Evolutionary conservation across 2,888 invertebrate species (phyloP).

Genomic region (Seira ritae): DNA sequence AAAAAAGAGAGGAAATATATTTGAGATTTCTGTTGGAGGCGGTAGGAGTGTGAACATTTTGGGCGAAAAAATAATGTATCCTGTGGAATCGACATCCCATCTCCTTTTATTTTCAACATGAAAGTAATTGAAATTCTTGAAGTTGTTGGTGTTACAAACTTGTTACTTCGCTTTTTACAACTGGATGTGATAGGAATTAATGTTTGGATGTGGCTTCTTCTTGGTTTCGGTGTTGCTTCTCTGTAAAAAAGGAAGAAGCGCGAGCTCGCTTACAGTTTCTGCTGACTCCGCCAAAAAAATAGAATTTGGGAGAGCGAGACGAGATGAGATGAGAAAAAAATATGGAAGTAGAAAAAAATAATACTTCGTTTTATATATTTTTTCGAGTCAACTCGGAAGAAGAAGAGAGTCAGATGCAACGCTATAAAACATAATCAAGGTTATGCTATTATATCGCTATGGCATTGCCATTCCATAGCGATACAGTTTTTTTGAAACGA

Average conservation of each 20-base stretch:
- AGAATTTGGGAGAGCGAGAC: not conserved
- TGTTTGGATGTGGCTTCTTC: conserved; percentile 28
- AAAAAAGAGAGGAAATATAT: not conserved
- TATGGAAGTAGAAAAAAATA: not conserved
- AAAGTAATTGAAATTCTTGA: conserved; percentile 66
- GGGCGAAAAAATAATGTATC: conserved; percentile 34
- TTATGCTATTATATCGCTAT: conserved; percentile 20
- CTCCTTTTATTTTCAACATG: conserved; percentile 29
- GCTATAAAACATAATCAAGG: conserved; percentile 51
- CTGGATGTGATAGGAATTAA: conserved; percentile 65
- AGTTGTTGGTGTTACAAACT: conserved; percentile 65
- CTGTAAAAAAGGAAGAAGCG: not conserved
- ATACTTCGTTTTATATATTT: not conserved
- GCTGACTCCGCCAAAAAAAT: not conserved
- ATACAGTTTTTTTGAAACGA: no score
- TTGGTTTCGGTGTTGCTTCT: conserved; percentile 36
- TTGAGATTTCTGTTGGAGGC: conserved; percentile 7
- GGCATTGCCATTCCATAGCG: no score
- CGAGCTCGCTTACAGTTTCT: not conserved
- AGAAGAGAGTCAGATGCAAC: not conserved
- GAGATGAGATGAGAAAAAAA: not conserved
- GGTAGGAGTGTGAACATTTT: conserved; percentile 11
- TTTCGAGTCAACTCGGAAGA: not conserved
- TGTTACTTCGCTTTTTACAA: conserved; percentile 65
- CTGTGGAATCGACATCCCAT: conserved; percentile 42